A percentile compares a stretch with the other conserved stretches of the same genome.
Conservation (phyloP, 2,113 vertebrate genomes). For the Triplophysa dalaica region DNA sequence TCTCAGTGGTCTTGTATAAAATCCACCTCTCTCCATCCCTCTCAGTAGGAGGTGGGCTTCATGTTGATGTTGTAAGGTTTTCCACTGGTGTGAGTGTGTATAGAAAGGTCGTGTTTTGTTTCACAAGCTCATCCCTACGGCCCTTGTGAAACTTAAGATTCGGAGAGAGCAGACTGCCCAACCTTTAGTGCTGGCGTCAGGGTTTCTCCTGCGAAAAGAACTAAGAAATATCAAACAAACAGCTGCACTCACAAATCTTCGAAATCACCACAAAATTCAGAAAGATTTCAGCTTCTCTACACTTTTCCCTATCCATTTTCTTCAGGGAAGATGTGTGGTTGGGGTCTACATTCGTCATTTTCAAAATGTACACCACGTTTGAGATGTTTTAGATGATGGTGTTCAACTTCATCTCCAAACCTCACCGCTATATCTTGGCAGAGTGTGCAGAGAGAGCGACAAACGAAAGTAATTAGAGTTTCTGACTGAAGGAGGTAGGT, state of each 20-base stretch:
- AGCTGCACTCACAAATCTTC: not conserved
- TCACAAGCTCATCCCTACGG: constrained; percentile 62
- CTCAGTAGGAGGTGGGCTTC: constrained; percentile 53
- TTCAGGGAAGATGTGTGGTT: not conserved
- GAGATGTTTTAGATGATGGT: not conserved
- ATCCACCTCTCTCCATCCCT: constrained; percentile 21
- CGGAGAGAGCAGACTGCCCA: constrained; percentile 54
- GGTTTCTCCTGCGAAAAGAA: constrained; percentile 50
- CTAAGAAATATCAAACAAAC: constrained; percentile 5
- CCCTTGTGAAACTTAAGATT: constrained; percentile 66
- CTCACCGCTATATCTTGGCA: not conserved
- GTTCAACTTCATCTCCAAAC: constrained; percentile 11
- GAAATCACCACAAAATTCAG: constrained; percentile 9
- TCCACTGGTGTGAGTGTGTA: constrained; percentile 54
- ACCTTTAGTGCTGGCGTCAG: constrained; percentile 60
- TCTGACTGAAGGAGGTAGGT: constrained; percentile 15
- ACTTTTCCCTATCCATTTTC: not conserved
- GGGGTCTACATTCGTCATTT: not conserved
- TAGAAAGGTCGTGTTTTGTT: constrained; percentile 59
- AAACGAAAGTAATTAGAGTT: constrained; percentile 10
- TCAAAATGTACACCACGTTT: constrained; percentile 9
- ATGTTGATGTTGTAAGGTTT: constrained; percentile 63
- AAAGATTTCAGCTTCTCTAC: not conserved
- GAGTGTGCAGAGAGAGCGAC: not conserved
- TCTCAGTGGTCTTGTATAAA: constrained; percentile 22